Conservation (phyloP, 2,797 vertebrate genomes). For the Australoheros facetus region DNA sequence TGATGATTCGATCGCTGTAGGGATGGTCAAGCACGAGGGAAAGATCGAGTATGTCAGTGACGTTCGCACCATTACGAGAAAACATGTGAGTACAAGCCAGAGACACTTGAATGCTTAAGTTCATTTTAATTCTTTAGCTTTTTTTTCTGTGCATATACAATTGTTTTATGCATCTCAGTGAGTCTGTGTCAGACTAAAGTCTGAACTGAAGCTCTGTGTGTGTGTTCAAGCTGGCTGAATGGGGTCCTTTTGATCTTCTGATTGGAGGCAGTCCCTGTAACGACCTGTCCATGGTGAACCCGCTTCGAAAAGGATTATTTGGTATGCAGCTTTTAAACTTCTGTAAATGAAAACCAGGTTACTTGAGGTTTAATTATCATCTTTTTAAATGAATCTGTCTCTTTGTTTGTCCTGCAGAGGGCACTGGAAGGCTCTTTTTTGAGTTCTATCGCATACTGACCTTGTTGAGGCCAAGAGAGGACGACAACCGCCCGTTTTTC, state of each 20-base stretch:
- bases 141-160: neutral
- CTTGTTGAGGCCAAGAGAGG: slow-evolving; percentile 87
- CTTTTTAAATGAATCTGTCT: neutral
- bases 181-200: neutral
- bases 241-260: slow-evolving; percentile 95
- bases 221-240: slow-evolving; percentile 88
- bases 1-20: slow-evolving; percentile 87
- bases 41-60: slow-evolving; percentile 90
- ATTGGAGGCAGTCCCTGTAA: slow-evolving; percentile 95
- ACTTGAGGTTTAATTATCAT: neutral
- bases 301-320: slow-evolving; percentile 90
- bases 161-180: neutral
- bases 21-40: slow-evolving; percentile 88
- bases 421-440: slow-evolving; percentile 93
- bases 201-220: neutral
- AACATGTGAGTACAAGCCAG: slow-evolving; percentile 83
- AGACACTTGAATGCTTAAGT: neutral
- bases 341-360: neutral
- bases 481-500: slow-evolving; percentile 91
- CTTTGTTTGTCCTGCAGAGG: slow-evolving; percentile 78
- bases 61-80: slow-evolving; percentile 90
- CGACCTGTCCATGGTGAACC: slow-evolving; percentile 90
- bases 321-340: slow-evolving; percentile 76
- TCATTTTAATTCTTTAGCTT: neutral
- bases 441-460: slow-evolving; percentile 94